A percentile compares a stretch with the other conserved stretches of the same genome.
Conservation (phyloP, 2,888 invertebrate genomes). For the Chrysotoxum bicinctum region DNA sequence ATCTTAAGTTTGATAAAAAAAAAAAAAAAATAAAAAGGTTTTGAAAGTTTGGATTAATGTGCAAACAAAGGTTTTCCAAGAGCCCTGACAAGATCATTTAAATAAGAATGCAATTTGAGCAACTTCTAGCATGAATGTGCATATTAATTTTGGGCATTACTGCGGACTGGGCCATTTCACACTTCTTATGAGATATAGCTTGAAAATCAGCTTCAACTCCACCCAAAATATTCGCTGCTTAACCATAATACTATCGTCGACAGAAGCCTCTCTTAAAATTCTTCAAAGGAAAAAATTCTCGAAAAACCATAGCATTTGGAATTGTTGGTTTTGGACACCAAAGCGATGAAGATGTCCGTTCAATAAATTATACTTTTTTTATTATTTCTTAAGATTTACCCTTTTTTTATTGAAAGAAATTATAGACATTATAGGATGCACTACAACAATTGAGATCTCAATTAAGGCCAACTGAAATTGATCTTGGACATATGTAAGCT, state of each 20-base stretch:
- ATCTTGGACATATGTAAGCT: constrained; percentile 1
- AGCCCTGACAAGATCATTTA: no score
- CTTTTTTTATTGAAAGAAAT: neutral
- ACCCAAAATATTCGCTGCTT: no score
- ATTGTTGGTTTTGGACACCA: neutral
- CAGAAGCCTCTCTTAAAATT: no score
- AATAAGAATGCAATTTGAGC: no score
- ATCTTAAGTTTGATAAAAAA: neutral
- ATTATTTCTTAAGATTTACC: neutral
- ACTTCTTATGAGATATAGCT: no score
- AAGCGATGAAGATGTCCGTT: neutral
- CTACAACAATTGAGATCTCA: constrained; percentile 8
- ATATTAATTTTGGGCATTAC: no score
- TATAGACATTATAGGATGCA: neutral
- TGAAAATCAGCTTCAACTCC: no score
- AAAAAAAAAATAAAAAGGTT: neutral
- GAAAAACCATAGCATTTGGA: neutral
- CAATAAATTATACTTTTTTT: neutral
- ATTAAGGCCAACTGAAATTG: constrained; percentile 15
- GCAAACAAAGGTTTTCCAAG: no score
- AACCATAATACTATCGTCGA: no score
- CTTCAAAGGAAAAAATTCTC: no score
- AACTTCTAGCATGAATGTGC: no score
- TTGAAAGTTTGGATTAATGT: neutral
- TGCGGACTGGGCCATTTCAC: no score